Base-by-base conservation (phyloP, 2,888 invertebrate species). In the Brenthis hecate region DNA sequence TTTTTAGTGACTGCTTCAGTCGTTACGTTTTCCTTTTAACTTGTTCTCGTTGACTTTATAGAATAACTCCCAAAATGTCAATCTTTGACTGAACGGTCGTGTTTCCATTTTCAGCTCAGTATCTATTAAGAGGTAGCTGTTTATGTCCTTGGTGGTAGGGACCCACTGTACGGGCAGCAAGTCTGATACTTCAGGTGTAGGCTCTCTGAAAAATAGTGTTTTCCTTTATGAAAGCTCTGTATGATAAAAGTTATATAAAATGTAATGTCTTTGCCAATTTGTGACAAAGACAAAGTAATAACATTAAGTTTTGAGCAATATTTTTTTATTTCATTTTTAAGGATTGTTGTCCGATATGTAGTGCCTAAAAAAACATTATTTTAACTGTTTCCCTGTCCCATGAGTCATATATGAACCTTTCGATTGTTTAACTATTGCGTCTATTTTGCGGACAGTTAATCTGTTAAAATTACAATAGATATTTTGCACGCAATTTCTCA, bases 61-160 rank as follows among this genome's bases (percentile, higher is more conserved):
- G 71, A 86, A 81, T 3, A 85, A 66, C 62, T 86, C 83, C 82
- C 82, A 83, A 71, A 85, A 86, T 0, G 80, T 70, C 74, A 82
- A 74, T 14, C 86, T 76, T 6, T 78, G 72, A 36, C 76, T 66
- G 56, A 78, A 78, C 0, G 84, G 84, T 48, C 82, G 75, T 4
- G 66, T 75, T 4, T 70, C 69, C 1, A 80, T 13, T 0, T 58
- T 32, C 19, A 85, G 50, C 3, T 78, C 73, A 0, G 68, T 68
- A 67, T 77, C 71, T 14, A 86, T 80, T 19, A 79, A 70, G 32
- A 87, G 47, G 50, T 80, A 85, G 57, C 80, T 70, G 28, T 77
- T 63, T 0, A 69, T 64, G 4, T 75, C 71, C 3, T 71, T 71
- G 0, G 78, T 81, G 0, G 84, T 76, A 0, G 84, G 81, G 5